Percentiles rank a stretch among this genome's conserved stretches.
Conservation (phyloP, 2,888 invertebrate species). For the Malthinus seriepunctatus region DNA sequence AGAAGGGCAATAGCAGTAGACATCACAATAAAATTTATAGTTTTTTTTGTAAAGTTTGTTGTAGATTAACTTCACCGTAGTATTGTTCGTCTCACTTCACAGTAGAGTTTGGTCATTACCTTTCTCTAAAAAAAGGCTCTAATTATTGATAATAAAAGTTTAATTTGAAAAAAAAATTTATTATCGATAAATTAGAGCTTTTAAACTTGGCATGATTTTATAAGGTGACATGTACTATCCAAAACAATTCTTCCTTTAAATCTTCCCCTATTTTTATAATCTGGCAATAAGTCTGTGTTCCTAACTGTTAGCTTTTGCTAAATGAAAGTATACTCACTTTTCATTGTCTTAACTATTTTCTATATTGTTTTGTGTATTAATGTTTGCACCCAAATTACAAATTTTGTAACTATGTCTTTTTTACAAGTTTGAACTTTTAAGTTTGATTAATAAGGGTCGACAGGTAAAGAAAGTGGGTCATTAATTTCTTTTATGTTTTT, state of each 20-base stretch:
- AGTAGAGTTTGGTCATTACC: constrained; percentile 34
- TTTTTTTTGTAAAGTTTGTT: constrained; percentile 34
- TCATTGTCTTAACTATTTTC: constrained; percentile 1
- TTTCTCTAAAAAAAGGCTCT: constrained; percentile 17
- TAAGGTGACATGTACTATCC: constrained; percentile 74
- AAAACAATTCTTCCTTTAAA: constrained; percentile 58
- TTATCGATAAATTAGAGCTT: constrained; percentile 20
- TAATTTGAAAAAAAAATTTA: background rate
- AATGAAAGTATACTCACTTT: constrained; percentile 4
- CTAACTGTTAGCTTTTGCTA: constrained; percentile 37
- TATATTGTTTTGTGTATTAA: background rate
- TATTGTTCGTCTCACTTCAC: constrained; percentile 37
- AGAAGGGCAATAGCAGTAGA: constrained; percentile 44
- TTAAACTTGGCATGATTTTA: constrained; percentile 39
- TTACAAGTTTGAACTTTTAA: too few species aligned
- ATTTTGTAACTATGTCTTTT: background rate
- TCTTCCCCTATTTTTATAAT: constrained; percentile 29
- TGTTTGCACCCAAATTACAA: background rate
- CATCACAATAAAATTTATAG: constrained; percentile 13
- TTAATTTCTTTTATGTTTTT: too few species aligned
- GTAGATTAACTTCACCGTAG: constrained; percentile 44
- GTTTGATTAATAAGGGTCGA: too few species aligned
- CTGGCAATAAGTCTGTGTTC: constrained; percentile 42
- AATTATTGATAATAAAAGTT: constrained; percentile 19
- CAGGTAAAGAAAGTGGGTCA: too few species aligned